These are phyloP conservation scores for Takifugu flavidus DNA, from an alignment of 2,113 vertebrate genomes.

Conservation along the genomic window DNA sequence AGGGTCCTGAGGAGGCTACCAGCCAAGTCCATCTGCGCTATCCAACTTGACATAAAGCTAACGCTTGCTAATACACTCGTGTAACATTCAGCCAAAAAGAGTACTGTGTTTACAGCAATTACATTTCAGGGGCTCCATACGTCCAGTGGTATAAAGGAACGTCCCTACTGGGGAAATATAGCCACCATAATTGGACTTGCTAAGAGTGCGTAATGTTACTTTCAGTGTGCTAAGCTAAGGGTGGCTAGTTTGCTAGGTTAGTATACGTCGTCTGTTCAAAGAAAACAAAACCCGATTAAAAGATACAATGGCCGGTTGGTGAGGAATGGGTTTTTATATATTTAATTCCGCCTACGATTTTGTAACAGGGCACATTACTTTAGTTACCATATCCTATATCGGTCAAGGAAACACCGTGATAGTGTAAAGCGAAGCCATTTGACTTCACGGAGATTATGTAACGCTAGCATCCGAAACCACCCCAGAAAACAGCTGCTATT, in stretches of 20 bases:
- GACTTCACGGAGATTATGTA: constrained; percentile 67
- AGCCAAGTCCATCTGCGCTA: constrained; percentile 36
- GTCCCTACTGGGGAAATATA: background rate
- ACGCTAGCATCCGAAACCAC: constrained; percentile 37
- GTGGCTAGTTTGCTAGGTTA: constrained; percentile 57
- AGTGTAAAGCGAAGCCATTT: constrained; percentile 44
- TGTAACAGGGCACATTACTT: background rate
- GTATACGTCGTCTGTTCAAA: constrained; percentile 27
- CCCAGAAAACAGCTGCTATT: constrained; percentile 2
- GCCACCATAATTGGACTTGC: constrained; percentile 6
- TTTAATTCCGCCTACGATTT: accelerated
- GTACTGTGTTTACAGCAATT: too few species aligned
- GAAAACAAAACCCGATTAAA: background rate
- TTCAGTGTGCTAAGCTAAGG: constrained; percentile 57
- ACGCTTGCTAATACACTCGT: background rate
- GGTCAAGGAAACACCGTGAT: constrained; percentile 40
- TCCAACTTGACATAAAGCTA: constrained; percentile 32
- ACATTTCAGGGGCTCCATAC: background rate
- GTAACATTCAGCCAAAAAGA: background rate
- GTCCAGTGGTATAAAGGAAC: background rate
- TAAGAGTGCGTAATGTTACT: constrained; percentile 31
- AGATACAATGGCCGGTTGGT: accelerated
- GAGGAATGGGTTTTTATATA: background rate
- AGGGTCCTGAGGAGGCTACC: constrained; percentile 60
- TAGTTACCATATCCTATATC: background rate